phyloP scores from a whole-genome alignment of 2,888 invertebrate species.

The Brachyptera putata region DNA sequence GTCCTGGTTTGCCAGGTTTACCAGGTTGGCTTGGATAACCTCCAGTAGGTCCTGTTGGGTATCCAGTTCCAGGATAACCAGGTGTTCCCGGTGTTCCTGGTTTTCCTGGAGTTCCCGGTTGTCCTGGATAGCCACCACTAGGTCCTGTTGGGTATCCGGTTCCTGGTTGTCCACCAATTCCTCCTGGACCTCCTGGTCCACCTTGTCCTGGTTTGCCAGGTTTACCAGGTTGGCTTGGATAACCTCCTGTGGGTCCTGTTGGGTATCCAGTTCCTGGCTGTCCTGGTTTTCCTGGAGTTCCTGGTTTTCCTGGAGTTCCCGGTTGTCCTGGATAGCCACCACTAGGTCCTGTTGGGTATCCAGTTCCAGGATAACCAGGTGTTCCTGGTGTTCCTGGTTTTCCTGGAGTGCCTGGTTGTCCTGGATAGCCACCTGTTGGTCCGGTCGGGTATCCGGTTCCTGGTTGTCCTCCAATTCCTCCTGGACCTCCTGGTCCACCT shows the following conservation, averaged over 20 bases:
- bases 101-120: constrained; percentile 31
- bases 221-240: constrained; percentile 31
- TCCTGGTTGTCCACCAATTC: constrained; percentile 38
- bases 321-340: constrained; percentile 42
- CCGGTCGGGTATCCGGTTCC: constrained; percentile 35
- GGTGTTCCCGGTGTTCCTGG: constrained; percentile 27
- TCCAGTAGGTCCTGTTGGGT: not conserved
- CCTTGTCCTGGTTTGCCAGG: constrained; percentile 38
- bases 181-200: constrained; percentile 30
- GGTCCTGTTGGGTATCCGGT: constrained; percentile 39
- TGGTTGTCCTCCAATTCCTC: constrained; percentile 30
- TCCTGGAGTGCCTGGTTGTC: constrained; percentile 38
- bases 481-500: constrained; percentile 40
- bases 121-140: constrained; percentile 38
- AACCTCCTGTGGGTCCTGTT: not conserved
- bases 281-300: constrained; percentile 40
- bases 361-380: constrained; percentile 27
- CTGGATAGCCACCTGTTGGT: constrained; percentile 28
- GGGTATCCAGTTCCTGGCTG: constrained; percentile 36
- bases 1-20: constrained; percentile 39
- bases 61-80: constrained; percentile 36
- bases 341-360: constrained; percentile 25
- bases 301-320: constrained; percentile 39
- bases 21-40: constrained; percentile 51
- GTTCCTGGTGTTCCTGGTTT: constrained; percentile 34